Evolutionary conservation across 1,140 invertebrate genomes (phyloP).

Genomic region (Nilaparvata lugens): DNA sequence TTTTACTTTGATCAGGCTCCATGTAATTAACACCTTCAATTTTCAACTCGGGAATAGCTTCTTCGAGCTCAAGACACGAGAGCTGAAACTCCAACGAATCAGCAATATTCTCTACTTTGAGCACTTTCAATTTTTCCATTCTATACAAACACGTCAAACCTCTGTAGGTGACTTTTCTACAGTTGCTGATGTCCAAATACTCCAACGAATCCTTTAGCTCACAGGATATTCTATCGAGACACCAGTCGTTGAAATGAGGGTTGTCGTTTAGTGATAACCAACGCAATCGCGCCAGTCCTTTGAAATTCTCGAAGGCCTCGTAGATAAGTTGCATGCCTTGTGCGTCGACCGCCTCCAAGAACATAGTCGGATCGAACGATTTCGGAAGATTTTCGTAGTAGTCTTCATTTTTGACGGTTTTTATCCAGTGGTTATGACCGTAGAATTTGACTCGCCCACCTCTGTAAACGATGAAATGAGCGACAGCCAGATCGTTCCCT

Average conservation of each 20-base stretch:
- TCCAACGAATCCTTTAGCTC: conserved; percentile 49
- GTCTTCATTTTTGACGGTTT: conserved; percentile 37
- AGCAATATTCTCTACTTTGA: conserved; percentile 43
- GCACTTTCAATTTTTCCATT: conserved; percentile 42
- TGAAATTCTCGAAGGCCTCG: conserved; percentile 58
- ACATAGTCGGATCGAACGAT: conserved; percentile 40
- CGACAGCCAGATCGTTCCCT: conserved; percentile 60
- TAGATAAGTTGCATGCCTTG: conserved; percentile 50
- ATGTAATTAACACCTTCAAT: conserved; percentile 26
- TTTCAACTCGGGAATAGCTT: conserved; percentile 35
- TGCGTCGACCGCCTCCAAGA: conserved; percentile 58
- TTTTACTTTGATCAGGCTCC: background rate
- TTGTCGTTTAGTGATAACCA: conserved; percentile 55
- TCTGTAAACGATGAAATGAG: conserved; percentile 59
- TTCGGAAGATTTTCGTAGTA: conserved; percentile 42
- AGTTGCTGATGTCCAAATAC: conserved; percentile 63
- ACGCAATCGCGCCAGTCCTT: conserved; percentile 46
- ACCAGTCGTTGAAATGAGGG: conserved; percentile 63
- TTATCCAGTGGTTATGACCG: conserved; percentile 45
- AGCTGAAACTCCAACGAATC: conserved; percentile 43
- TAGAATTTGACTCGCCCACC: conserved; percentile 61
- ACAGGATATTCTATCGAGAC: conserved; percentile 50
- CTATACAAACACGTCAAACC: conserved; percentile 56
- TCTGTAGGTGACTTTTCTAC: conserved; percentile 49
- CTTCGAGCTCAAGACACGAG: conserved; percentile 46